phyloP scores from a whole-genome alignment of 2,797 vertebrate genomes.

The Takifugu ocellatus region DNA sequence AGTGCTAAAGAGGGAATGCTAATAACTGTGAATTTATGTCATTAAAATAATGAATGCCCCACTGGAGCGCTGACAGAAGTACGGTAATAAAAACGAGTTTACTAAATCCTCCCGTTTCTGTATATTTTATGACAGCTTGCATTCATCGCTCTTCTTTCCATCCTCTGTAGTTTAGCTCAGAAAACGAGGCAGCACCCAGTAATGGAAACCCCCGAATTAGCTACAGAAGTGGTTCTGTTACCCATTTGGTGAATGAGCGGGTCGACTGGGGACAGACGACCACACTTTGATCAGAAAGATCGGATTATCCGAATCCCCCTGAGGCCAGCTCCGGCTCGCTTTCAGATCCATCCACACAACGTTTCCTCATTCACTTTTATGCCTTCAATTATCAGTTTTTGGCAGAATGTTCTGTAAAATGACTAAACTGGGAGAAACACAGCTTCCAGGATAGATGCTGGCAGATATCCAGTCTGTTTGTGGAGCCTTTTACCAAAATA shows the following conservation, averaged over 20 bases:
- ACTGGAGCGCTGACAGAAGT: too few relatives aligned
- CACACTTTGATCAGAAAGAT: conserved; percentile 37
- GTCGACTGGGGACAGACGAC: conserved; percentile 32
- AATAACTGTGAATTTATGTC: too few relatives aligned
- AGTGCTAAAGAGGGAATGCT: too few relatives aligned
- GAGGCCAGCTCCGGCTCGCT: conserved; percentile 17
- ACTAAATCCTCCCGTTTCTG: neutral
- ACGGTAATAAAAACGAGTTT: too few relatives aligned
- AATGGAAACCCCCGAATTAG: conserved; percentile 43
- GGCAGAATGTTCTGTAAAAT: too few relatives aligned
- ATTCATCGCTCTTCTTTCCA: conserved; percentile 4
- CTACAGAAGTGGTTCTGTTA: conserved; percentile 27
- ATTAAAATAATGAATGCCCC: too few relatives aligned
- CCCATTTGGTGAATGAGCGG: conserved; percentile 19
- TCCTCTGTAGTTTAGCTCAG: conserved; percentile 12
- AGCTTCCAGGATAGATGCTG: too few relatives aligned
- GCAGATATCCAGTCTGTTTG: too few relatives aligned
- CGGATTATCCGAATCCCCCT: conserved; percentile 13
- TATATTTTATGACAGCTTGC: conserved; percentile 1
- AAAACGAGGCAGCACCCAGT: conserved; percentile 13
- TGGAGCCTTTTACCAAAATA: too few relatives aligned
- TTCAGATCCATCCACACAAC: neutral
- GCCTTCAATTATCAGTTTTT: too few relatives aligned
- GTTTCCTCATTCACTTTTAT: too few relatives aligned
- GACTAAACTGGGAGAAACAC: too few relatives aligned